Conservation (phyloP, 1,140 invertebrate species). For the Sycophila sp. region DNA sequence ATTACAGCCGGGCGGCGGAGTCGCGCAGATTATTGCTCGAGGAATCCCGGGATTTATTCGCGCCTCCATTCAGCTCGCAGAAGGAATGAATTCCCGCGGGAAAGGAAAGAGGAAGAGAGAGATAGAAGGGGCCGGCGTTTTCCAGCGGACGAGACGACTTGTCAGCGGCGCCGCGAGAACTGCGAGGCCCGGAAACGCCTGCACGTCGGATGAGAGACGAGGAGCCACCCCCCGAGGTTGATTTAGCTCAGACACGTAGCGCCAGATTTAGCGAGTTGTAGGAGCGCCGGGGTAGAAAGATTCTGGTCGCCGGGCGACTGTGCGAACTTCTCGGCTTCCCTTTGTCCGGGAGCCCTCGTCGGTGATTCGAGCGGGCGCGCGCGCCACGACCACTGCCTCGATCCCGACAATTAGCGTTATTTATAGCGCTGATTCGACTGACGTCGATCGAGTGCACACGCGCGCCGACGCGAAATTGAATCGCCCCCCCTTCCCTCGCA, state of each 20-base stretch:
- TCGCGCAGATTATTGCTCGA: constrained; percentile 10
- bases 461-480: too few species aligned
- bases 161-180: constrained; percentile 25
- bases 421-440: too few species aligned
- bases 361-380: too few species aligned
- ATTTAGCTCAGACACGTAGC: constrained; percentile 64
- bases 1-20: not conserved
- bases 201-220: constrained; percentile 58
- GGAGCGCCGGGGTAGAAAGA: too few species aligned
- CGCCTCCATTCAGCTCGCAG: not conserved
- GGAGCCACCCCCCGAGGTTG: constrained; percentile 63
- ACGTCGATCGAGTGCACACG: too few species aligned
- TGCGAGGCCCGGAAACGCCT: constrained; percentile 56
- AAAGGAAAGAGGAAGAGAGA: constrained; percentile 15
- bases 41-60: constrained; percentile 27
- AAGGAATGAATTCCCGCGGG: constrained; percentile 10
- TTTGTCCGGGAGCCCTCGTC: too few species aligned
- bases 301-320: too few species aligned
- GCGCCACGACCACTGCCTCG: too few species aligned
- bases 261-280: constrained; percentile 65
- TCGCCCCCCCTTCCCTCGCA: too few species aligned
- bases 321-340: too few species aligned
- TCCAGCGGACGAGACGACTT: constrained; percentile 34
- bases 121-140: constrained; percentile 16
- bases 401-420: too few species aligned